Percentiles rank a stretch among this genome's conserved stretches.
phyloP scores from a whole-genome alignment of 2,888 invertebrate species.

The Sialis fuliginosa region DNA sequence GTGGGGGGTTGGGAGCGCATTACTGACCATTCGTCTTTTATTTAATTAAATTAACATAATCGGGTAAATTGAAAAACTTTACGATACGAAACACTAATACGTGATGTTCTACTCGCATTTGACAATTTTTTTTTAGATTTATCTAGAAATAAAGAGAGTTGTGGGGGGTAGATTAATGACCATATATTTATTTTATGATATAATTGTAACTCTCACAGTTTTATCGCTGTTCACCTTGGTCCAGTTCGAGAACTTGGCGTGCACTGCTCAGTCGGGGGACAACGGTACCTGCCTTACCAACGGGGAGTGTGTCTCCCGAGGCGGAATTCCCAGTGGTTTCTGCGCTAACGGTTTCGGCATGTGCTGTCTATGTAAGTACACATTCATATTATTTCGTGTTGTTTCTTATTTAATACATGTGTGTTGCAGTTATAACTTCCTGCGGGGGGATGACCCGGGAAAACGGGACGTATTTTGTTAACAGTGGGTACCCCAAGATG shows the following conservation, averaged over 20 bases:
- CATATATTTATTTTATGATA: too few relatives aligned
- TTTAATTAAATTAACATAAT: too few relatives aligned
- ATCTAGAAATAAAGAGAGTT: too few relatives aligned
- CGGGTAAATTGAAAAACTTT: too few relatives aligned
- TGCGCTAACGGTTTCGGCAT: conserved; percentile 66
- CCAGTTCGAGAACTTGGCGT: conserved; percentile 59
- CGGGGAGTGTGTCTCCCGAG: conserved; percentile 48
- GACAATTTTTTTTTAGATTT: too few relatives aligned
- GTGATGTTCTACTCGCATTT: too few relatives aligned
- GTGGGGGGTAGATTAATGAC: too few relatives aligned
- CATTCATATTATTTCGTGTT: neutral
- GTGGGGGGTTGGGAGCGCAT: too few relatives aligned
- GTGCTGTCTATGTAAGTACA: conserved; percentile 56
- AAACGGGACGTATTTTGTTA: conserved; percentile 77
- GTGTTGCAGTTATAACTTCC: conserved; percentile 30
- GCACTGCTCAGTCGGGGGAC: conserved; percentile 57
- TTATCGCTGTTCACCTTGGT: conserved; percentile 64
- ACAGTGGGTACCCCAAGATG: conserved; percentile 57
- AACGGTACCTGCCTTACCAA: conserved; percentile 65
- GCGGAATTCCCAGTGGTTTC: conserved; percentile 57
- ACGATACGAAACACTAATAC: too few relatives aligned
- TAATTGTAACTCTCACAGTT: conserved; percentile 34
- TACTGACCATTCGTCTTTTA: too few relatives aligned
- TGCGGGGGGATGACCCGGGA: conserved; percentile 63
- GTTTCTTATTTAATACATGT: neutral